These are phyloP conservation scores for Geotrypetes seraphini DNA, from an alignment of 2,797 vertebrate species.

Conservation along the genomic window DNA sequence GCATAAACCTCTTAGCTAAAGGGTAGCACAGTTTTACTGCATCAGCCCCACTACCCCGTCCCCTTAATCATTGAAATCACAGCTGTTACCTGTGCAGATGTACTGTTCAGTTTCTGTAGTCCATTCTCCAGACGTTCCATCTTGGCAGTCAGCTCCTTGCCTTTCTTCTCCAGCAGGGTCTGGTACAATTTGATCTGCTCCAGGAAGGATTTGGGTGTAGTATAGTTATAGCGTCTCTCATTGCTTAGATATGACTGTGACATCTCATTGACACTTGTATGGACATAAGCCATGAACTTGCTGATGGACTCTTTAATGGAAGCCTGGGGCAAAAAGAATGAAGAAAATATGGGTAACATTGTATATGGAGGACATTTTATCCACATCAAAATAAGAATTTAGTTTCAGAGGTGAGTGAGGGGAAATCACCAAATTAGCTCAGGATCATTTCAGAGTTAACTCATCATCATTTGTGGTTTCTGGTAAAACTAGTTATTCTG, in stretches of 20 bases:
- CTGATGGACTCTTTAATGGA: constrained; percentile 76
- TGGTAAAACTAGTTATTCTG: too few species aligned
- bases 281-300: constrained; percentile 90
- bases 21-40: too few species aligned
- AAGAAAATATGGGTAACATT: background rate
- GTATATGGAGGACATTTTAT: too few species aligned
- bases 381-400: too few species aligned
- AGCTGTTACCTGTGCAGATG: constrained; percentile 73
- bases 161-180: constrained; percentile 63
- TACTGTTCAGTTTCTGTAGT: constrained; percentile 82
- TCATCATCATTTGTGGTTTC: too few species aligned
- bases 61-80: too few species aligned
- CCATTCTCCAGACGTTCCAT: constrained; percentile 82
- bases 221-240: constrained; percentile 85
- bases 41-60: too few species aligned
- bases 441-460: too few species aligned
- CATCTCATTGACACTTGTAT: constrained; percentile 72
- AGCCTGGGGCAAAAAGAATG: constrained; percentile 37
- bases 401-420: too few species aligned
- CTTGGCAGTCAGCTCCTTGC: constrained; percentile 67
- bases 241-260: constrained; percentile 75
- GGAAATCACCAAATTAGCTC: too few species aligned
- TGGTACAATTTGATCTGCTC: constrained; percentile 89
- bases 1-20: too few species aligned
- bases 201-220: constrained; percentile 91